Evolutionary conservation across 2,888 invertebrate genomes (phyloP).

Genomic region (Taenaris catops): DNA sequence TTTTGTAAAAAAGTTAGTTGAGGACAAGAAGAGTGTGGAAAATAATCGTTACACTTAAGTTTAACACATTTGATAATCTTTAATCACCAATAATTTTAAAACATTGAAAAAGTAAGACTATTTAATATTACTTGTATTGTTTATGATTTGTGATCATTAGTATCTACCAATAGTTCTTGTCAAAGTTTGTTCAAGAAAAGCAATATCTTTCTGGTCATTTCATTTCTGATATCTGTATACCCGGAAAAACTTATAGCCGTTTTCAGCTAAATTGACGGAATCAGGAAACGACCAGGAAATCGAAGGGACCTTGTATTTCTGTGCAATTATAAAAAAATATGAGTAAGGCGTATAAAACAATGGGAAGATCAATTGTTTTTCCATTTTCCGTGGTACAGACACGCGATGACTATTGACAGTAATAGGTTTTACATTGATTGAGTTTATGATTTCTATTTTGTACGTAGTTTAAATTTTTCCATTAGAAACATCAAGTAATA

Average conservation of each 20-base stretch:
- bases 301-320: conserved; percentile 24
- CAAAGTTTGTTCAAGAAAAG: no score
- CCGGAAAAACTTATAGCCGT: background rate
- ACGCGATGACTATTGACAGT: conserved; percentile 24
- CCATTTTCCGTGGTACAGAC: conserved; percentile 22
- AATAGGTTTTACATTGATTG: conserved; percentile 10
- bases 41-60: no score
- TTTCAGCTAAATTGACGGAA: conserved; percentile 8
- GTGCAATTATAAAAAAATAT: conserved; percentile 20
- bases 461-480: conserved; percentile 6
- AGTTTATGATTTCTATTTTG: conserved; percentile 5
- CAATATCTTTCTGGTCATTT: no score
- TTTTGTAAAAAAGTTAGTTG: no score
- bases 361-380: conserved; percentile 21
- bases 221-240: no score
- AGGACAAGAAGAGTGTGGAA: no score
- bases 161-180: no score
- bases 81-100: no score
- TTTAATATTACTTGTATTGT: no score
- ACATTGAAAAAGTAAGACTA: no score
- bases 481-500: background rate
- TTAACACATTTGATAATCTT: no score
- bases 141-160: no score
- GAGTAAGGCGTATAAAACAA: conserved; percentile 27
- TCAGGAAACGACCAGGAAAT: conserved; percentile 29